Evolutionary conservation across 2,113 vertebrate species (phyloP).

Genomic region (mouse (Mus musculus)): GRCm39 chr11:112911501-112912000

Average conservation of each 20-base stretch:
- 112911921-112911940: not conserved
- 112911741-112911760: not conserved
- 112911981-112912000: not conserved
- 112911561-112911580: too few relatives aligned
- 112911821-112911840: not conserved
- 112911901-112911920: not conserved
- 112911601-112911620: not conserved
- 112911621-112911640: not conserved
- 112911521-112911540: not conserved
- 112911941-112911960: not conserved
- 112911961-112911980: not conserved
- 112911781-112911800: too few relatives aligned
- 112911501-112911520: not conserved
- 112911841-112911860: not conserved
- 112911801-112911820: not conserved
- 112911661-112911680: not conserved
- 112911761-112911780: not conserved
- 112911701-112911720: not conserved
- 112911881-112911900: not conserved
- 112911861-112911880: not conserved
- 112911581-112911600: not conserved
- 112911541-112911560: not conserved
- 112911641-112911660: not conserved
- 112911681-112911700: not conserved
- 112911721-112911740: not conserved